Base-by-base conservation (phyloP, 2,888 invertebrate species). In the Agrotis ipsilon region DNA sequence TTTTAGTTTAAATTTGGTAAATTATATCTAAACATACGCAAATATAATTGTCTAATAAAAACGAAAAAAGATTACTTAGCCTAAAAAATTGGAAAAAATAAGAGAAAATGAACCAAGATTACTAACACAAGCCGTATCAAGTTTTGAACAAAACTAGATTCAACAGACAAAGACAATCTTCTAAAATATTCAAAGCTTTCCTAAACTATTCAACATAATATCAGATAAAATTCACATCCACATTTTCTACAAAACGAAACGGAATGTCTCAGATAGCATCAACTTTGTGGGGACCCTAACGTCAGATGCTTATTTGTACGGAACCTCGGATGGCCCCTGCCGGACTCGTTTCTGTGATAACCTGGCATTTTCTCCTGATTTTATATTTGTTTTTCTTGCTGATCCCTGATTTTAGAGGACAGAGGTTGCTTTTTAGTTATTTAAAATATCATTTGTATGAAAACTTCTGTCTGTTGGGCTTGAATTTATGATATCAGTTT, bases 261-360 rank as follows among this genome's bases (percentile, higher is more conserved):
- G 74, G 68, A 70, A 60, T 58, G 72, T 82, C 72, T 76, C 63
- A 57, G 64, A 75, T 67, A 68, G 24, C 43, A 45, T 51, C 57
- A n/a, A 73, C 67, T 51, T 67, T 57, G 79, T 72, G 71, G 76
- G 18, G 24, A n/a, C 78, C 66, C 70, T 75, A 78, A 54, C 77
- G 66, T 81, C 68, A 75, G 64, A 78, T 88, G 86, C 79, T 82
- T 86, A 88, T 86, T 86, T 82, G 84, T 79, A 72, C 82, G 48
- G 68, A 65, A 65, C 68, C 75, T 74, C 80, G 66, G 80, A 89
- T 78, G 84, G 80, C 80, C 78, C 90, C 88, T 70, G 54, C 61
- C 66, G 89, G 89, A 68, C 82, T 70, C 87, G 76, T 89, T 86
- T 72, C 64, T 64, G 79, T 88, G 88, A 90, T 90, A 90, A 87